Conservation (phyloP, 1,140 invertebrate genomes). For the Helicoverpa zea region DNA sequence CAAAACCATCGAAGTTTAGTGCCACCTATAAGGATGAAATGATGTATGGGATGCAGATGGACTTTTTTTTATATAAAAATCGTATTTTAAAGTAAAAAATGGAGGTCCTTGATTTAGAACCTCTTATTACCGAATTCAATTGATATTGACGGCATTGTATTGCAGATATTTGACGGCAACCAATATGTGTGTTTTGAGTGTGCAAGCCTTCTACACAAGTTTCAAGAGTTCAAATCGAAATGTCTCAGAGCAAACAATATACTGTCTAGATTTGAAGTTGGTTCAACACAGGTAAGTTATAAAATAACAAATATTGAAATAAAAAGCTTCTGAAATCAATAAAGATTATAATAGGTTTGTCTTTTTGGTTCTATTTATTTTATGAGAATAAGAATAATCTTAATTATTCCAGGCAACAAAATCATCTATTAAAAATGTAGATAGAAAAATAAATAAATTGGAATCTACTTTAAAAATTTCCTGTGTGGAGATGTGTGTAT, state of each 20-base stretch:
- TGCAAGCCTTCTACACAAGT: constrained; percentile 42
- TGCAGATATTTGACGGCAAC: constrained; percentile 16
- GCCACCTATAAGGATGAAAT: no score
- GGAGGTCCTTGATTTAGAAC: no score
- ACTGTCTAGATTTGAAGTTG: constrained; percentile 3
- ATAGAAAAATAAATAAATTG: constrained; percentile 42
- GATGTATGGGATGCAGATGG: no score
- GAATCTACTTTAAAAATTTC: constrained; percentile 18
- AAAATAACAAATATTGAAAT: neutral
- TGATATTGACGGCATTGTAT: neutral
- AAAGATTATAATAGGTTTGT: neutral
- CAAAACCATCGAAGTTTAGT: no score
- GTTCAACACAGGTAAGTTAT: constrained; percentile 13
- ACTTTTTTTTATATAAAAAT: no score
- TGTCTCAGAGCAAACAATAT: constrained; percentile 43
- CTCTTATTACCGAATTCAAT: no score
- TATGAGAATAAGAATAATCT: neutral
- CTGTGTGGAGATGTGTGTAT: neutral
- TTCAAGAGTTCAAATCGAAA: constrained; percentile 44
- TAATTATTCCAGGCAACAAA: constrained; percentile 45
- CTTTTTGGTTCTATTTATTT: no score
- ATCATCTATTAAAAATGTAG: constrained; percentile 32
- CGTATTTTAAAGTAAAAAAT: no score
- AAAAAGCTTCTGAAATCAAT: neutral
- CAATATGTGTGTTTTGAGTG: constrained; percentile 47